Percentiles rank a stretch among this genome's conserved stretches.
Conservation (phyloP, 1,140 invertebrate genomes). For the Nebria ingens region DNA sequence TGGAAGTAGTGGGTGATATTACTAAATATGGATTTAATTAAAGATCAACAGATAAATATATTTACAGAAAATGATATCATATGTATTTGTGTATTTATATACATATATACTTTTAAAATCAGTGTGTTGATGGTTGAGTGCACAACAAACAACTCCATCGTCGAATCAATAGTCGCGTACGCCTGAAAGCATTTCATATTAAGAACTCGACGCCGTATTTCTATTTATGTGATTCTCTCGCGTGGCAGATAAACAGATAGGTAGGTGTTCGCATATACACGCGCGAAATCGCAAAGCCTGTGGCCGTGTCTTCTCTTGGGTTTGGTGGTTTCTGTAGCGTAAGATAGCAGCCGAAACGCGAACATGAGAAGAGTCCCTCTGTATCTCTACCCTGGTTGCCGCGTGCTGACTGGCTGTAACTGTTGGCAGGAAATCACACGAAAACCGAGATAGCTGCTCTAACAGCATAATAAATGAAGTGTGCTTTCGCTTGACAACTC, state of each 20-base stretch:
- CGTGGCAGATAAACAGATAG: neutral
- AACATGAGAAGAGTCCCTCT: neutral
- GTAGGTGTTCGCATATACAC: neutral
- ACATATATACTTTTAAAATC: no score
- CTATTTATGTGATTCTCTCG: neutral
- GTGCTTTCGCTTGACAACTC: neutral
- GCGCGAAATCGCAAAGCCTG: no score
- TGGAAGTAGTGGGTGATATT: no score
- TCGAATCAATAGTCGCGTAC: no score
- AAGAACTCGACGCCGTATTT: neutral
- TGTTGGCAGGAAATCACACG: conserved; percentile 6
- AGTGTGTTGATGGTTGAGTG: no score
- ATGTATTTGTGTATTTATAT: no score
- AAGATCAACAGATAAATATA: no score
- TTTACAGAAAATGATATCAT: no score
- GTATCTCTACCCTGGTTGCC: neutral
- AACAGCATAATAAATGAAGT: conserved; percentile 8
- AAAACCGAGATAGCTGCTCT: conserved; percentile 4
- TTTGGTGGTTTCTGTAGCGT: no score
- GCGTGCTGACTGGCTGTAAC: conserved; percentile 1
- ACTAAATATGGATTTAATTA: no score
- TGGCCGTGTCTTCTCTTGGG: no score
- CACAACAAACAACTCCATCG: neutral
- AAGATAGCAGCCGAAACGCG: neutral
- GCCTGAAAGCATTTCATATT: neutral